These are phyloP conservation scores for Ctenopoma kingsleyae DNA, from an alignment of 2,797 vertebrate genomes.

Conservation along the genomic window DNA sequence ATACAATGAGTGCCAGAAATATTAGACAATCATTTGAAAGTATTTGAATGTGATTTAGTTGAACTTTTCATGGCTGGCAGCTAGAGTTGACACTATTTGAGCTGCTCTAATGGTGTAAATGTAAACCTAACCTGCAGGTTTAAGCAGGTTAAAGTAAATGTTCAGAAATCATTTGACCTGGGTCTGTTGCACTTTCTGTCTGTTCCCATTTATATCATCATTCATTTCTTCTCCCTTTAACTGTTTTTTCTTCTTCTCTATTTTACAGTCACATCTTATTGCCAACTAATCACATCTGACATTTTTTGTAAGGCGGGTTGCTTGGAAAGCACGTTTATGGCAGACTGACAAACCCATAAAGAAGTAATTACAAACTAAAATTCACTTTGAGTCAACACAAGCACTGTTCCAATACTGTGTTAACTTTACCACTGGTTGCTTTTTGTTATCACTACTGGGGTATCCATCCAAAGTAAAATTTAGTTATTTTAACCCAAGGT, in stretches of 20 bases:
- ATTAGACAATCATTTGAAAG: conserved; percentile 71
- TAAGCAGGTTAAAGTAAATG: conserved; percentile 53
- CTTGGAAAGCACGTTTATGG: neutral
- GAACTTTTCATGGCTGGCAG: conserved; percentile 61
- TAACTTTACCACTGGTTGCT: neutral
- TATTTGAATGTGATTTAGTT: conserved; percentile 66
- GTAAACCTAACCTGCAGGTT: conserved; percentile 51
- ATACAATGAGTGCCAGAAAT: conserved; percentile 65
- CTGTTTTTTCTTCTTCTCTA: conserved; percentile 3
- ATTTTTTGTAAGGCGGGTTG: conserved; percentile 21
- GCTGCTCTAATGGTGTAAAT: conserved; percentile 53
- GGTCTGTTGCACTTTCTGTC: conserved; percentile 46
- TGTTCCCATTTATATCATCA: conserved; percentile 37
- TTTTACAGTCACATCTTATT: conserved; percentile 27
- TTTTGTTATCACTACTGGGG: neutral
- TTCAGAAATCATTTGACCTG: conserved; percentile 40
- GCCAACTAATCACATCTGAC: conserved; percentile 25
- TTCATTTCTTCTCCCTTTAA: conserved; percentile 11
- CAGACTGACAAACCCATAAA: neutral
- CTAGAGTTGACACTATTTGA: conserved; percentile 56
- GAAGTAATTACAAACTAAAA: neutral
- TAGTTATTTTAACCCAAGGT: no score
- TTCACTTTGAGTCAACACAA: neutral
- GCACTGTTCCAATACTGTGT: neutral
- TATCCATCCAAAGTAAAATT: no score